phyloP scores from a whole-genome alignment of 2,888 invertebrate genomes.

The Anthophora plumipes region DNA sequence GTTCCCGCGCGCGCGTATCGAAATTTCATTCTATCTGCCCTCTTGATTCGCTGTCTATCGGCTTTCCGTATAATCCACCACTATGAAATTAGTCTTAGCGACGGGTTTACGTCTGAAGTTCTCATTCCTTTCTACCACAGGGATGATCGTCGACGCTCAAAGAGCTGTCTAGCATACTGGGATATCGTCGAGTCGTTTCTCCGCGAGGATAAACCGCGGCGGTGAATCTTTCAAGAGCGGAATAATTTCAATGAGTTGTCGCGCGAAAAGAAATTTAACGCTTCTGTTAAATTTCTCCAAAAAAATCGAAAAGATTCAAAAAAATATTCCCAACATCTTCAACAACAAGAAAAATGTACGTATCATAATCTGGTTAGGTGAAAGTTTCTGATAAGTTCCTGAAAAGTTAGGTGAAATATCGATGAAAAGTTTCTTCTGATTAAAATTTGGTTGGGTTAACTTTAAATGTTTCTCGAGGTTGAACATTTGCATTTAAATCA shows the following conservation, averaged over 20 bases:
- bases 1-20: background rate
- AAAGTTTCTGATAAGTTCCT: too few relatives aligned
- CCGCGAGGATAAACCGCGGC: background rate
- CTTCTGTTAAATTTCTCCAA: too few relatives aligned
- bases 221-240: slow-evolving; percentile 16
- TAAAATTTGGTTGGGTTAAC: too few relatives aligned
- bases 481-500: too few relatives aligned
- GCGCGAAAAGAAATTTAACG: background rate
- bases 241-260: background rate
- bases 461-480: too few relatives aligned
- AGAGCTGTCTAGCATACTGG: background rate
- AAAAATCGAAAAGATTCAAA: too few relatives aligned
- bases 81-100: slow-evolving; percentile 28
- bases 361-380: too few relatives aligned
- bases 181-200: background rate
- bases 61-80: slow-evolving; percentile 19
- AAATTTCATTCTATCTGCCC: slow-evolving; percentile 20
- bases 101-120: background rate
- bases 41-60: slow-evolving; percentile 15
- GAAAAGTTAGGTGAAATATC: too few relatives aligned
- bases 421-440: too few relatives aligned
- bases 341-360: too few relatives aligned
- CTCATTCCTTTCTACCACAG: background rate
- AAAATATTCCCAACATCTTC: too few relatives aligned
- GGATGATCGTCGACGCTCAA: background rate